Evolutionary conservation across 2,888 invertebrate species (phyloP).

Genomic region (Ceratothoa steindachneri): DNA sequence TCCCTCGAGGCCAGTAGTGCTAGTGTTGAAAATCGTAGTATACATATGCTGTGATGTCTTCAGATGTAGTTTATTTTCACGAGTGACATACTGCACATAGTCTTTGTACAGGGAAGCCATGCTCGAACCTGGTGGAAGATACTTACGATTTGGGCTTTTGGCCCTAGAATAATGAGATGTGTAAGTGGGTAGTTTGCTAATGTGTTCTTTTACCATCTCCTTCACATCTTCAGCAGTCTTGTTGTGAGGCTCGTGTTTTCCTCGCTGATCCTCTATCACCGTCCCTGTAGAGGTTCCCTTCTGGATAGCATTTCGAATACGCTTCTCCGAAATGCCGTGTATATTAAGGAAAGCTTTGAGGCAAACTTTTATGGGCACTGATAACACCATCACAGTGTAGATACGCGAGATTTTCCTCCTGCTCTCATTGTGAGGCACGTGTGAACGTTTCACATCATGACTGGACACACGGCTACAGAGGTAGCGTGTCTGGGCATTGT

Average conservation of each 20-base stretch:
- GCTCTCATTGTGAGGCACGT: background rate
- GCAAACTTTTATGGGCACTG: background rate
- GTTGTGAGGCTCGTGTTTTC: background rate
- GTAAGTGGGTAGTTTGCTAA: background rate
- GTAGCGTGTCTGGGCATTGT: background rate
- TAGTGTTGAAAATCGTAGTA: too few species aligned
- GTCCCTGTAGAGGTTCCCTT: background rate
- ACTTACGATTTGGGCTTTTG: background rate
- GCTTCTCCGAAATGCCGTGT: constrained; percentile 1
- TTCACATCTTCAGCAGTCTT: background rate
- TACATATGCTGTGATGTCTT: too few species aligned
- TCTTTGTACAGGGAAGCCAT: too few species aligned
- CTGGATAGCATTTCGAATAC: background rate
- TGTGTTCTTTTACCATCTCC: background rate
- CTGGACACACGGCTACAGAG: background rate
- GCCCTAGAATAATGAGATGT: background rate
- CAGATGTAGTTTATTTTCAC: too few species aligned
- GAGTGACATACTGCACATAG: too few species aligned
- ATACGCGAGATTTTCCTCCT: background rate
- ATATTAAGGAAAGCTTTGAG: background rate
- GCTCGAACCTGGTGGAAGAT: background rate
- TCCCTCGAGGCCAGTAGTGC: too few species aligned
- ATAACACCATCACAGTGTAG: background rate
- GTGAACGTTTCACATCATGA: background rate
- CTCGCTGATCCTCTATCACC: background rate